Evolutionary conservation across 92 coral and sea anemone genomes (phyloP), one percentile per base, ranked within the genome.

Genomic region (Scolanthus callimorphus): DNA sequence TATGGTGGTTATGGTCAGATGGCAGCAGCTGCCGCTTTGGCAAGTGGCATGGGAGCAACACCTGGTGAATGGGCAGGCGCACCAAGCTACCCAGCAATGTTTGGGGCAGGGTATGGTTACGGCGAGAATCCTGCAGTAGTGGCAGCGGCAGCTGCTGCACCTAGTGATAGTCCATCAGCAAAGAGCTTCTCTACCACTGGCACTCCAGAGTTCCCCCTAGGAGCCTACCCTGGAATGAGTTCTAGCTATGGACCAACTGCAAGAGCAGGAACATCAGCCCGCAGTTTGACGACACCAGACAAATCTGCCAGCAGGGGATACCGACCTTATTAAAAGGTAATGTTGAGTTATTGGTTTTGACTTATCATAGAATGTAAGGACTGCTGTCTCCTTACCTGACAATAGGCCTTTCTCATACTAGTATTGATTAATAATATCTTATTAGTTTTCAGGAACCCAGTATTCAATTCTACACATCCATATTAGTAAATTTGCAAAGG

Each of bases 211-310:
- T 70, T 48, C 49, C 95, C 74, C 49, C 43, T 86, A 25, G 78
- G 84, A 1, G 77, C 39, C 78, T 86, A 86, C 70, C 67, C 43
- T 45, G 89, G 81, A 57, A 65, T 78, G 63, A 76, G 37, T 60
- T 81, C 95, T 2, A 54, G 39, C 51, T 86, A 69, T 77, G 95
- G 95, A 20, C 95, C 95, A 17, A 29, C 52, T 8, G 59, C 41
- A 25, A 56, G 83, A n/a, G 59, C 27, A 41, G 73, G 31, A 10
- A n/a, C n/a, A n/a, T 20, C 19, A 37, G 72, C 59, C 28, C 25
- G 70, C 1, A 17, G 52, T 15, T 58, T 46, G 25, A 4, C 55
- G 27, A 0, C 58, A 11, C n/a, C 55, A 9, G 43, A 51, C 21
- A 63, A 28, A 29, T 28, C 47, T 15, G 27, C 37, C 21, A 56